Evolutionary conservation across 2,797 vertebrate species (phyloP).

Genomic region (Petrocephalus schoutedeni): DNA sequence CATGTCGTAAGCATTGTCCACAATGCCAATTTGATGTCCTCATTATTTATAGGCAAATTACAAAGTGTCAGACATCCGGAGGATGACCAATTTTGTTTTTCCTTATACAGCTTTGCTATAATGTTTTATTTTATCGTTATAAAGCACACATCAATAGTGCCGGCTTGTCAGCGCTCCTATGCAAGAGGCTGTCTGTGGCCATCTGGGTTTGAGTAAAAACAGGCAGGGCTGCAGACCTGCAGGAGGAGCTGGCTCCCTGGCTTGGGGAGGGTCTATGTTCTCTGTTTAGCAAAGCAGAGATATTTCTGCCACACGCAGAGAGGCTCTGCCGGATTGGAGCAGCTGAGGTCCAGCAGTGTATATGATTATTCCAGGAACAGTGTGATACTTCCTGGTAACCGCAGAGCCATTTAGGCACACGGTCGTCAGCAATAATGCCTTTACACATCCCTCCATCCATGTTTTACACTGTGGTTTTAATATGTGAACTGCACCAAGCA

Average conservation of each 20-base stretch:
- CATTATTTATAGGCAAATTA: neutral
- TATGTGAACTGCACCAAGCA: slow-evolving; percentile 16
- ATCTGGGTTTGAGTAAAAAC: neutral
- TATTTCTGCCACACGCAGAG: neutral
- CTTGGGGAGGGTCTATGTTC: neutral
- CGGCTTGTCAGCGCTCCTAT: neutral
- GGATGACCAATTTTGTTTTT: neutral
- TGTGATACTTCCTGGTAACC: neutral
- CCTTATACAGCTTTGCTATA: neutral
- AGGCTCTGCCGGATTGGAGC: neutral
- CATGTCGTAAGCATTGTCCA: neutral
- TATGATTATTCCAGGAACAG: neutral
- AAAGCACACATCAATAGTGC: neutral
- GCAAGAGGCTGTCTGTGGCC: neutral
- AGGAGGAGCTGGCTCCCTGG: neutral
- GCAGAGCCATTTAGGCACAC: neutral
- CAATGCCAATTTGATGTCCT: neutral
- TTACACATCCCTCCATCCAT: neutral
- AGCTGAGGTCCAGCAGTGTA: neutral
- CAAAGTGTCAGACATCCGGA: neutral
- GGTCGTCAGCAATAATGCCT: neutral
- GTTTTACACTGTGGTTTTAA: neutral
- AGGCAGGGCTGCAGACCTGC: neutral
- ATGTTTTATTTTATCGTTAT: neutral
- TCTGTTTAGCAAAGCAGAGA: neutral